phyloP scores from a whole-genome alignment of 2,888 invertebrate genomes.

The Bursaphelenchus okinawaensis region DNA sequence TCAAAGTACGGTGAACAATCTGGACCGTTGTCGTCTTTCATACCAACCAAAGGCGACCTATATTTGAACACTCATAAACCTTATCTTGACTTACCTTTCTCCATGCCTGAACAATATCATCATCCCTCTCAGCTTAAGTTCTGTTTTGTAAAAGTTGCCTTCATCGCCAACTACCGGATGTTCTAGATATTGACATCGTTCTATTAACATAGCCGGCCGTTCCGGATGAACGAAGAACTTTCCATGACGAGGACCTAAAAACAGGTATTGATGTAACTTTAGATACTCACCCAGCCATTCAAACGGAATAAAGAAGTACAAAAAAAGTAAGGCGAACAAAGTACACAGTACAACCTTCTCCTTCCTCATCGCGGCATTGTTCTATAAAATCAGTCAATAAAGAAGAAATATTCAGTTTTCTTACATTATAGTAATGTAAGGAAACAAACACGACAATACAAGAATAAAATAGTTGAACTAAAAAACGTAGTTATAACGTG shows the following conservation, averaged over 20 bases:
- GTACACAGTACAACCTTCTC: background rate
- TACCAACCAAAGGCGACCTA: conserved; percentile 17
- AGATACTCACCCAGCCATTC: conserved; percentile 5
- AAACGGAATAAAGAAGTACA: conserved; percentile 10
- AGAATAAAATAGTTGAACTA: background rate
- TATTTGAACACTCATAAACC: background rate
- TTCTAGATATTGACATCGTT: conserved; percentile 46
- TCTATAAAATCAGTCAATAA: background rate
- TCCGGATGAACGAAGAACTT: conserved; percentile 9
- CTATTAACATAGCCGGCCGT: conserved; percentile 14
- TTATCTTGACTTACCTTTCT: conserved; percentile 29
- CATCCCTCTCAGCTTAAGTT: conserved; percentile 32
- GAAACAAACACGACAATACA: too few species aligned
- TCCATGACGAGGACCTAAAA: conserved; percentile 5
- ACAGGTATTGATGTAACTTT: too few species aligned
- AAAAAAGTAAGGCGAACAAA: conserved; percentile 4
- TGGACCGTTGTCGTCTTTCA: conserved; percentile 5
- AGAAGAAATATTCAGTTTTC: background rate
- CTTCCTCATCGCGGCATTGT: background rate
- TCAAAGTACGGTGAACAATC: conserved; percentile 34
- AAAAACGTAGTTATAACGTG: background rate
- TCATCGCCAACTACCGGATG: conserved; percentile 35
- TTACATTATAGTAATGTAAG: too few species aligned
- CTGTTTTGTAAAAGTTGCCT: conserved; percentile 21
- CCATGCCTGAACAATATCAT: conserved; percentile 42